These are phyloP conservation scores for Melanostoma mellinum DNA, from an alignment of 2,888 invertebrate species.

Conservation along the genomic window DNA sequence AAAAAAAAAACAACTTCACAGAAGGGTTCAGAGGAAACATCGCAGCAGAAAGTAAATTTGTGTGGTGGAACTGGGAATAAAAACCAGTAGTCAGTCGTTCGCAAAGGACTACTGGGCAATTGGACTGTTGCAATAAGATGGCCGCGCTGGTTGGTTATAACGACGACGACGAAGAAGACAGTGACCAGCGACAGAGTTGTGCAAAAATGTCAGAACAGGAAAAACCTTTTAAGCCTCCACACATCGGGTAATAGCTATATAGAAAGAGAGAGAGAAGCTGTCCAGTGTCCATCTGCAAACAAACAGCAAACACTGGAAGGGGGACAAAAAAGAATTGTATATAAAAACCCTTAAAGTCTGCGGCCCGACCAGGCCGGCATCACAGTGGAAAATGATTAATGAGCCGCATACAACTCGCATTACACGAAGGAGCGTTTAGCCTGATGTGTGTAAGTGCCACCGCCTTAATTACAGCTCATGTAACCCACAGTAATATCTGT, in stretches of 20 bases:
- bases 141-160: conserved; percentile 20
- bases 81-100: conserved; percentile 60
- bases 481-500: conserved; percentile 63
- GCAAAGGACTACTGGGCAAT: conserved; percentile 63
- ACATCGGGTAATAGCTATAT: conserved; percentile 21
- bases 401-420: conserved; percentile 68
- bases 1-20: conserved; percentile 20
- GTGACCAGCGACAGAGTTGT: conserved; percentile 42
- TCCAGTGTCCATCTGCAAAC: not conserved
- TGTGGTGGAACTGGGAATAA: conserved; percentile 43
- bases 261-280: conserved; percentile 31
- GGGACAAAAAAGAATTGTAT: conserved; percentile 12
- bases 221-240: conserved; percentile 70
- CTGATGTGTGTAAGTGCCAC: conserved; percentile 71
- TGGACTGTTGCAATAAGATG: conserved; percentile 50
- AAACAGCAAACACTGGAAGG: conserved; percentile 21
- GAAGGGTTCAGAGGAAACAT: not conserved
- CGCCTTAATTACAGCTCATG: conserved; percentile 71
- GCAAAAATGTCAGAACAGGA: conserved; percentile 68
- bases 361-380: conserved; percentile 19
- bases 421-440: conserved; percentile 69
- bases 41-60: conserved; percentile 54
- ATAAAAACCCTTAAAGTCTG: conserved; percentile 38
- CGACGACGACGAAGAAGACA: conserved; percentile 44
- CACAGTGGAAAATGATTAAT: conserved; percentile 68